Base-by-base conservation (phyloP, 2,113 vertebrate species). In the Tauraco erythrolophus region DNA sequence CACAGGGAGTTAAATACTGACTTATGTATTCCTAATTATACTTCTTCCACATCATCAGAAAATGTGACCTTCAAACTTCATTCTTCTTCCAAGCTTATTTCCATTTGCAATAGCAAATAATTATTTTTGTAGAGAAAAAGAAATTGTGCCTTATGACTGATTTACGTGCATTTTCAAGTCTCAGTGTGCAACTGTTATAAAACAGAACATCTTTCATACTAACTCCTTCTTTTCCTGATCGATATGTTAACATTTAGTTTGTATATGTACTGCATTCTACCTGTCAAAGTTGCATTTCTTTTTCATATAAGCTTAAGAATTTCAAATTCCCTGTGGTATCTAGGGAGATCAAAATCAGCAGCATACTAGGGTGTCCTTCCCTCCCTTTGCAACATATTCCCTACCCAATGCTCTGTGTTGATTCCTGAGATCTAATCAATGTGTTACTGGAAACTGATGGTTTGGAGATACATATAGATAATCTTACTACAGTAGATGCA, bases 291-390 rank as follows among this genome's bases (percentile, higher is more conserved):
- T 84, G 77, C 14, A 60, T 23, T 76, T 33, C 62, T 43, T 94
- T 91, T 91, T 89, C 33, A 92, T 76, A 30, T 76, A 94, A 96
- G 80, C 35, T 66, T 41, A 79, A 62, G 60, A 90, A 90, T 93
- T 92, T 11, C 71, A 82, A 92, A 96, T 65, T 88, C 37, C 78
- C 56, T 65, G 22, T 58, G 43, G 48, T 62, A 74, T 93, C 96
- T 71, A 79, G 39, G 46, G 19, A 94, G 51, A 74, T 64, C 83
- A 96, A 81, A 89, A 68, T 75, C 78, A 53, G 69, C 85, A 71
- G 70, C 7, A 37, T 10, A 62, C 14, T 54, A 74, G 39, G 43
- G 64, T 28, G 39, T 25, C 30, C 21, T 50, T 74, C 28, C 11
- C 35, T 50, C 39, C 30, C 33, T 61, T 41, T 58, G 30, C 19